These are phyloP conservation scores for Aphidius gifuensis DNA, from an alignment of 1,140 invertebrate species.

Conservation along the genomic window DNA sequence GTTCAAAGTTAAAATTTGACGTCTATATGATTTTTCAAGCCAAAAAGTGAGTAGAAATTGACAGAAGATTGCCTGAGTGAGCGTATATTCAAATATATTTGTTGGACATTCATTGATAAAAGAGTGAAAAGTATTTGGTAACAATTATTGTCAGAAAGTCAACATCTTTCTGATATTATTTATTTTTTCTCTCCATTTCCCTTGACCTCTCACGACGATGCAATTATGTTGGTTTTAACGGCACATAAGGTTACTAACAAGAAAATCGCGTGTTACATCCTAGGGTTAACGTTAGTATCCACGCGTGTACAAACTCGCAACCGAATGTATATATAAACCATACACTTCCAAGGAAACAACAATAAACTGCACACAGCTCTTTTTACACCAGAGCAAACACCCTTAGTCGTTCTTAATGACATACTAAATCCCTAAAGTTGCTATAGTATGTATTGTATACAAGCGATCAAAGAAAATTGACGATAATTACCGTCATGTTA, in stretches of 20 bases:
- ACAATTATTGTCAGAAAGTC: too few relatives aligned
- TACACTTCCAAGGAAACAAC: not conserved
- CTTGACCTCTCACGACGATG: not conserved
- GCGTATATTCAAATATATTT: slow-evolving; percentile 1
- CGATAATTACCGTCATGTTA: too few relatives aligned
- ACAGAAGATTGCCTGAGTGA: too few relatives aligned
- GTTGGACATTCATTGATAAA: not conserved
- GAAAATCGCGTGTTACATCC: slow-evolving; percentile 42
- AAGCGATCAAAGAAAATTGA: too few relatives aligned
- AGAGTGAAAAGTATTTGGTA: too few relatives aligned
- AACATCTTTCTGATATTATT: too few relatives aligned
- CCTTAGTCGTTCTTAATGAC: slow-evolving; percentile 9
- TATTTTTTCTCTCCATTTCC: not conserved
- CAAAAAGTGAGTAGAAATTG: not conserved
- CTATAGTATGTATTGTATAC: too few relatives aligned
- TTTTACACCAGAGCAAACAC: slow-evolving; percentile 11
- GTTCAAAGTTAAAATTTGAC: too few relatives aligned
- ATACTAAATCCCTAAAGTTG: not conserved
- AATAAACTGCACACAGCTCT: not conserved
- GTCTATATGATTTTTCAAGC: too few relatives aligned
- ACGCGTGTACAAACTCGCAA: slow-evolving; percentile 12
- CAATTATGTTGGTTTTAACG: slow-evolving; percentile 40
- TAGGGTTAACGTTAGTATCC: slow-evolving; percentile 30
- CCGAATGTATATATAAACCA: not conserved
- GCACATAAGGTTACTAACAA: slow-evolving; percentile 43